These are phyloP conservation scores for Nerophis lumbriciformis DNA, from an alignment of 2,113 vertebrate species.

Conservation along the genomic window DNA sequence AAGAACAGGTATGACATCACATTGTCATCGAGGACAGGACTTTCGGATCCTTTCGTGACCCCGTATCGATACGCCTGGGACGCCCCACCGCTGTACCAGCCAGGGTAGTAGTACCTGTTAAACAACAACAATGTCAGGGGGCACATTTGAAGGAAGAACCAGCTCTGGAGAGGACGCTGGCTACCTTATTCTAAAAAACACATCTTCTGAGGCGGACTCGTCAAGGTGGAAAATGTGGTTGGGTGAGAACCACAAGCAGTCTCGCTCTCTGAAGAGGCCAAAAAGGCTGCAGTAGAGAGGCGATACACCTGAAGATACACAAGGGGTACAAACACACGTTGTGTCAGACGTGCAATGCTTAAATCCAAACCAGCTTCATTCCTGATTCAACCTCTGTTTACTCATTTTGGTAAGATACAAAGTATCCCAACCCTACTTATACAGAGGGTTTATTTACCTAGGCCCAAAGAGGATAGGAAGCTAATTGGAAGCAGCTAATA, in stretches of 20 bases:
- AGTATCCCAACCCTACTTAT: neutral
- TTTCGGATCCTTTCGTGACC: conserved; percentile 80
- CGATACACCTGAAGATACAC: conserved; percentile 75
- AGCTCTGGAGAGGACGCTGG: neutral
- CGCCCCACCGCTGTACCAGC: conserved; percentile 85
- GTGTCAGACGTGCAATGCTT: neutral
- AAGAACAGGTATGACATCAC: conserved; percentile 92
- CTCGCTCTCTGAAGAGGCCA: conserved; percentile 83
- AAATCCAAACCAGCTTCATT: neutral
- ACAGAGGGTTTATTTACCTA: neutral
- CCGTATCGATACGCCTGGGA: conserved; percentile 86
- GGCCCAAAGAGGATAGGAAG: neutral
- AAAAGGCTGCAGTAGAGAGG: conserved; percentile 89
- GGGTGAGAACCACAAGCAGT: conserved; percentile 87
- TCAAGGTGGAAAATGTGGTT: conserved; percentile 89
- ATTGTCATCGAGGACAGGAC: conserved; percentile 85
- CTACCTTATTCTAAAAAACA: conserved; percentile 87
- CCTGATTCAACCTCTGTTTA: neutral
- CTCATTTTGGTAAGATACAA: no score
- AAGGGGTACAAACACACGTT: conserved; percentile 5
- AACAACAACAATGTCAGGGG: neutral
- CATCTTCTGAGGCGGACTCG: conserved; percentile 70
- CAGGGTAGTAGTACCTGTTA: conserved; percentile 90
- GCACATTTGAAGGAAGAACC: neutral
- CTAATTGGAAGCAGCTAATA: neutral